Base-by-base conservation (phyloP, 2,113 vertebrate genomes). In the Cariama cristata region DNA sequence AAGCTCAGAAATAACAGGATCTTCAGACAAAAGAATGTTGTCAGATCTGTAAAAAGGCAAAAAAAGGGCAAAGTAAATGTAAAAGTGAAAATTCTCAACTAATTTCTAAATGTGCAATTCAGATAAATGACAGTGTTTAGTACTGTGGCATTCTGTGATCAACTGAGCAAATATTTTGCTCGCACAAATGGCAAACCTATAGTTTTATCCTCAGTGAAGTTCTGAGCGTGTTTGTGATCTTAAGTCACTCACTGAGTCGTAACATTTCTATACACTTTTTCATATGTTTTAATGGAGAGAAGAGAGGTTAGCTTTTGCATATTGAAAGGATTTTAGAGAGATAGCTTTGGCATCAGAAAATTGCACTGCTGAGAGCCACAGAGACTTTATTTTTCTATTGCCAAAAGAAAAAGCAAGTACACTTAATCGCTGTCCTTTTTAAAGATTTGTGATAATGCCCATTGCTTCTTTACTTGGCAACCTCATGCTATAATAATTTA, bases 241-340 rank as follows among this genome's bases (percentile, higher is more conserved):
- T 13, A 81, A 90, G 50, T 47, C 32, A 13, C 59, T 83, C 33
- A 23, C 47, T 55, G 63, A 76, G 27, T 30, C 69, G 49, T 47
- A 66, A 16, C 14, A 73, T 84, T 86, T 79, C 83, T 45, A 42
- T 50, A 38, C 11, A 22, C 19, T 83, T 73, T n/a, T 52, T 71
- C 44, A 3, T 72, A 33, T 52, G 33, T 74, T 95, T 77, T 91
- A 71, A 71, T 72, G 68, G 47, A 77, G 64, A 71, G 38, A 59
- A 32, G 23, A 84, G 42, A 81, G 14, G 60, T 53, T 91, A 52
- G 63, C 42, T 86, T 95, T 58, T 91, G 58, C 59, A 55, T 66
- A 38, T 64, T 82, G 79, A 62, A 86, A 93, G 60, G 63, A 88
- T 93, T 97, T 95, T 83, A 45, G 44, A 93, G 63, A 80, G 11